phyloP scores from a whole-genome alignment of 2,113 vertebrate species.

The Blennius ocellaris region DNA sequence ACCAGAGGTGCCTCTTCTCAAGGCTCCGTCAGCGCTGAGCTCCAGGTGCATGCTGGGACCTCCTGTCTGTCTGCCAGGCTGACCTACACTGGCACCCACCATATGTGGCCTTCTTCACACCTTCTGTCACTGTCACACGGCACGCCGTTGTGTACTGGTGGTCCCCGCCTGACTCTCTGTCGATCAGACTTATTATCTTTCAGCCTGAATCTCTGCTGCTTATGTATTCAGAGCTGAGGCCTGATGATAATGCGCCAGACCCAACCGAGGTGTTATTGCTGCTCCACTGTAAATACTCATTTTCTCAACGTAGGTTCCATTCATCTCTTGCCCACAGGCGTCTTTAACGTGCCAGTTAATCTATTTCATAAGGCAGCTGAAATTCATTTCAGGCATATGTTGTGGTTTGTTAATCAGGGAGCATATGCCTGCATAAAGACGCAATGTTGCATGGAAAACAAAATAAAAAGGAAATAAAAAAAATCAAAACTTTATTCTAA shows the following conservation, averaged over 20 bases:
- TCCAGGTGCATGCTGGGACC: slow-evolving; percentile 73
- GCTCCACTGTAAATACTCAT: not conserved
- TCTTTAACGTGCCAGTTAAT: not conserved
- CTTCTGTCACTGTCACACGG: slow-evolving; percentile 79
- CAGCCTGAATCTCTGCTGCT: not conserved
- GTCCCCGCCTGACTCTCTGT: slow-evolving; percentile 43
- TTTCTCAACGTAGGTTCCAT: not conserved
- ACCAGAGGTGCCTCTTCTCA: slow-evolving; percentile 36
- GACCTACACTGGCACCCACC: slow-evolving; percentile 77
- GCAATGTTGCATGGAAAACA: too few species aligned
- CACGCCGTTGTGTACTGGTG: slow-evolving; percentile 34
- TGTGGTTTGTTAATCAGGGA: not conserved
- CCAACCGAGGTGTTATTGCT: not conserved
- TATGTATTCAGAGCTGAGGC: not conserved
- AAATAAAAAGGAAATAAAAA: too few species aligned
- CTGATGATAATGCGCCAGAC: not conserved
- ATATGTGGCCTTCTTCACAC: slow-evolving; percentile 78
- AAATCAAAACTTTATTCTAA: too few species aligned
- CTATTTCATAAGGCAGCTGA: not conserved
- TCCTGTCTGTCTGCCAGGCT: slow-evolving; percentile 75
- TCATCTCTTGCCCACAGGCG: not conserved
- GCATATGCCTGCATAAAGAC: too few species aligned
- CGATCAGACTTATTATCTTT: slow-evolving; percentile 35
- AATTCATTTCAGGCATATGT: not conserved
- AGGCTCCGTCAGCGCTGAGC: slow-evolving; percentile 60